Evolutionary conservation across 35 echinoderm and acorn worm species (phyloP).

Genomic region (Amphiura filiformis): DNA sequence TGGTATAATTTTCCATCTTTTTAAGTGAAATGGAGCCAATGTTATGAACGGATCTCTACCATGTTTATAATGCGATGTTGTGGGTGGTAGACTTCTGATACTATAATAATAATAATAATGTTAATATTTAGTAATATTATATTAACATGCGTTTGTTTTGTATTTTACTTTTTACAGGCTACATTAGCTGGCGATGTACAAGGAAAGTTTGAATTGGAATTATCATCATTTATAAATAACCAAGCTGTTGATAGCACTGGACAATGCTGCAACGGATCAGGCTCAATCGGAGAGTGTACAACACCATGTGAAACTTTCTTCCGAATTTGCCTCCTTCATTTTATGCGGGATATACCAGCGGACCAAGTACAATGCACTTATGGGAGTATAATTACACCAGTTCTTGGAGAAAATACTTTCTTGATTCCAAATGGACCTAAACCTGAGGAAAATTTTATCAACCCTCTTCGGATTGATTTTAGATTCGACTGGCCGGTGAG

Average conservation of each 20-base stretch:
- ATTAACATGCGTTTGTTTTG: neutral
- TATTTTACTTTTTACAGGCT: conserved; percentile 17
- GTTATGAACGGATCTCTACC: no score
- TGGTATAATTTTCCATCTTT: no score
- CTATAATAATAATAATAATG: no score
- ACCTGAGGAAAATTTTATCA: conserved; percentile 29
- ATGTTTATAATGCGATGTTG: no score
- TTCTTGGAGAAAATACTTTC: conserved; percentile 61
- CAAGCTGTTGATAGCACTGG: conserved; percentile 37
- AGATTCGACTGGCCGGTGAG: conserved; percentile 65
- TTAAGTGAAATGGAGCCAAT: no score
- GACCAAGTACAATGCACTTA: conserved; percentile 54
- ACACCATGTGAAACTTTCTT: conserved; percentile 52
- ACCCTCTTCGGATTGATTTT: conserved; percentile 28
- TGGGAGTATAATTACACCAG: conserved; percentile 25
- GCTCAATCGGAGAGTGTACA: conserved; percentile 17
- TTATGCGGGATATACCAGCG: conserved; percentile 47
- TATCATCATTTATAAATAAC: conserved; percentile 51
- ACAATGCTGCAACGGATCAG: conserved; percentile 47
- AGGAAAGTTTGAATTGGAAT: conserved; percentile 48
- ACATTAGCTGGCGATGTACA: conserved; percentile 7
- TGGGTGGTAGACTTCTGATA: no score
- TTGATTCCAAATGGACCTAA: conserved; percentile 25
- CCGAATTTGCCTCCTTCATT: conserved; percentile 48
- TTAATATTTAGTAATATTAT: no score